Conservation (phyloP, 2,113 vertebrate species). For the Amphiprion ocellaris region DNA sequence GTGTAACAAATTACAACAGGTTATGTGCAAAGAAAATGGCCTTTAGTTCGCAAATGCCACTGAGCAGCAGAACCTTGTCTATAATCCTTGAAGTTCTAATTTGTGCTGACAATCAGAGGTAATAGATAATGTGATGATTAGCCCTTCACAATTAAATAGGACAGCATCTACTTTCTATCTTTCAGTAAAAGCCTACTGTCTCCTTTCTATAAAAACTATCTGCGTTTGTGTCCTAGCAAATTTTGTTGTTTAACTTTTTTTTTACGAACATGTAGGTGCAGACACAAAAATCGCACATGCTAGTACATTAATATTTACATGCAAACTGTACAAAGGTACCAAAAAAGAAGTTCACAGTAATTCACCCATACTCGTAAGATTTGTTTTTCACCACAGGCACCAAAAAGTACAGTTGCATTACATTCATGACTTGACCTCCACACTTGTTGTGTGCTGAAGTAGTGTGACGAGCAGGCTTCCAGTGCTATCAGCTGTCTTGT, state of each 20-base stretch:
- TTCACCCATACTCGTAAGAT: slow-evolving; percentile 12
- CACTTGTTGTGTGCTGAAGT: background rate
- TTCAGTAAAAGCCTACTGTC: slow-evolving; percentile 4
- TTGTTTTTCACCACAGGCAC: slow-evolving; percentile 67
- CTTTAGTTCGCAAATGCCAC: background rate
- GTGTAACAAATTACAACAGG: background rate
- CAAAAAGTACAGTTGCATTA: slow-evolving; percentile 61
- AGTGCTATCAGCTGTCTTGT: background rate
- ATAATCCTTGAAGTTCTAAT: background rate
- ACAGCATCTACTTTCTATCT: slow-evolving; percentile 33
- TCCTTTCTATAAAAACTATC: background rate
- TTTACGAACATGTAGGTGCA: slow-evolving; percentile 31
- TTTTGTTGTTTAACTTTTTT: background rate
- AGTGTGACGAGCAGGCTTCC: background rate
- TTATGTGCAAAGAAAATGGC: slow-evolving; percentile 5
- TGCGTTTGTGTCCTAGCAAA: slow-evolving; percentile 40
- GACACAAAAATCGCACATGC: slow-evolving; percentile 43
- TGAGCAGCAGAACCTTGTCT: slow-evolving; percentile 1
- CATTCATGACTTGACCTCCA: slow-evolving; percentile 62
- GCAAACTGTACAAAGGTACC: slow-evolving; percentile 52
- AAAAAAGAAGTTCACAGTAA: slow-evolving; percentile 18
- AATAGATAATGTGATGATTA: slow-evolving; percentile 64
- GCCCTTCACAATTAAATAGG: slow-evolving; percentile 76
- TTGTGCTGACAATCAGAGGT: slow-evolving; percentile 66
- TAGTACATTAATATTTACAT: slow-evolving; percentile 53